Percentiles rank a stretch among this genome's conserved stretches.
phyloP scores from a whole-genome alignment of 2,113 vertebrate species.

The Silurus meridionalis region DNA sequence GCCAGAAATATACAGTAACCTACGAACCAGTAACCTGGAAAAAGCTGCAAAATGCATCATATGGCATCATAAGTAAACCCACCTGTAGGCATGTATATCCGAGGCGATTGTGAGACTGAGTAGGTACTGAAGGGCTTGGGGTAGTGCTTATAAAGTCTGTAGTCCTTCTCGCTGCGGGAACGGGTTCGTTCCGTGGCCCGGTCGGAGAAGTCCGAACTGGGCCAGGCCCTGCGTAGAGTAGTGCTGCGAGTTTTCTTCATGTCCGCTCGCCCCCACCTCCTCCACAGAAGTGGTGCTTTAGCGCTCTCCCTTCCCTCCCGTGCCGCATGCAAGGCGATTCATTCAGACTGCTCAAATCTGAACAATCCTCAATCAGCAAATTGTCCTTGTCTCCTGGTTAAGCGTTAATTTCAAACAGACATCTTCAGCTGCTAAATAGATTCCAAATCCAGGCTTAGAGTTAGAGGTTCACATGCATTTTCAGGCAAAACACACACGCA shows the following conservation, averaged over 20 bases:
- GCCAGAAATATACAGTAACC: too few species aligned
- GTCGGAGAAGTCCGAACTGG: slow-evolving; percentile 91
- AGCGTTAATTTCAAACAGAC: not conserved
- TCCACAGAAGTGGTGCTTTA: not conserved
- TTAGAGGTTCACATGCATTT: slow-evolving; percentile 29
- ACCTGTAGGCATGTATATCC: slow-evolving; percentile 89
- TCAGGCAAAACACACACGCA: slow-evolving; percentile 21
- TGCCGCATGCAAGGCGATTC: slow-evolving; percentile 5
- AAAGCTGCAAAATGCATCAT: not conserved
- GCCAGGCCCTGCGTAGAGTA: slow-evolving; percentile 87
- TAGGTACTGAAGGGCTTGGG: slow-evolving; percentile 82
- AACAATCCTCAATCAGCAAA: not conserved
- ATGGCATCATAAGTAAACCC: slow-evolving; percentile 56
- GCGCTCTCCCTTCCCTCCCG: not conserved
- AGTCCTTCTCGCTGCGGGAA: slow-evolving; percentile 93
- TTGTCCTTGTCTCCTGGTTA: slow-evolving; percentile 1
- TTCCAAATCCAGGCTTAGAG: slow-evolving; percentile 45
- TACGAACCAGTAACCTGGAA: not conserved
- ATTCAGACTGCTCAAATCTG: not conserved
- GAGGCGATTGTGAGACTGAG: slow-evolving; percentile 78
- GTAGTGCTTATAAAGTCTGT: slow-evolving; percentile 86
- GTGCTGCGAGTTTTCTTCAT: slow-evolving; percentile 94
- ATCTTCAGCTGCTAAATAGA: slow-evolving; percentile 22
- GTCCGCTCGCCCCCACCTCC: slow-evolving; percentile 29
- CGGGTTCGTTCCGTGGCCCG: slow-evolving; percentile 84